phyloP scores from a whole-genome alignment of 2,797 vertebrate genomes.

The Gallinago nigripennis region DNA sequence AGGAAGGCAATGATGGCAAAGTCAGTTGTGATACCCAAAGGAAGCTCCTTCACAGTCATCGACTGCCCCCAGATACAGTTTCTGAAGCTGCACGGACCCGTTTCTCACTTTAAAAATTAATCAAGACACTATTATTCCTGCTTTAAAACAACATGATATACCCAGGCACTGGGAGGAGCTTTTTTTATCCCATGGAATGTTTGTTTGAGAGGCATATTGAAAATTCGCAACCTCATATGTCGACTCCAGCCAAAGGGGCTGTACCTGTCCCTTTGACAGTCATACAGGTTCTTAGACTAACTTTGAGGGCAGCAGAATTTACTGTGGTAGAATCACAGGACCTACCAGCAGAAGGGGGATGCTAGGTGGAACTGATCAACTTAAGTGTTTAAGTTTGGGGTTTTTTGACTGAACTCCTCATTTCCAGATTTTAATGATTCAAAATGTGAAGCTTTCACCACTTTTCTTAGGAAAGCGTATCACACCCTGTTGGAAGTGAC shows the following conservation, averaged over 20 bases:
- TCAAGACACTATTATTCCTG: background rate
- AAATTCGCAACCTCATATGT: background rate
- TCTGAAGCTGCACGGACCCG: background rate
- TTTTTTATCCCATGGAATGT: background rate
- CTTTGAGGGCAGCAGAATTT: background rate
- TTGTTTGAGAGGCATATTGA: background rate
- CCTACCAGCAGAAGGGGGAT: background rate
- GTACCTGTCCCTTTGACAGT: background rate
- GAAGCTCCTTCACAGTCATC: background rate
- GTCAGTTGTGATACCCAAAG: background rate
- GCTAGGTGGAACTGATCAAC: background rate
- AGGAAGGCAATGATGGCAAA: background rate
- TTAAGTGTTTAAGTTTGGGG: fast-evolving
- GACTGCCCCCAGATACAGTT: background rate
- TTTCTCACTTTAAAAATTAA: background rate
- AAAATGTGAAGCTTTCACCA: background rate
- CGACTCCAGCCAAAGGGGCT: background rate
- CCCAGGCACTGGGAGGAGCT: too few species aligned
- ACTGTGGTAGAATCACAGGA: background rate
- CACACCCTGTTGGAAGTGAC: background rate
- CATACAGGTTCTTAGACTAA: background rate
- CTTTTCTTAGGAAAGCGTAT: background rate
- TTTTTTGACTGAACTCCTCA: background rate
- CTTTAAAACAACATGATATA: background rate
- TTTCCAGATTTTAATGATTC: background rate